phyloP scores from a whole-genome alignment of 2,113 vertebrate genomes.

The Gulo gulo region DNA sequence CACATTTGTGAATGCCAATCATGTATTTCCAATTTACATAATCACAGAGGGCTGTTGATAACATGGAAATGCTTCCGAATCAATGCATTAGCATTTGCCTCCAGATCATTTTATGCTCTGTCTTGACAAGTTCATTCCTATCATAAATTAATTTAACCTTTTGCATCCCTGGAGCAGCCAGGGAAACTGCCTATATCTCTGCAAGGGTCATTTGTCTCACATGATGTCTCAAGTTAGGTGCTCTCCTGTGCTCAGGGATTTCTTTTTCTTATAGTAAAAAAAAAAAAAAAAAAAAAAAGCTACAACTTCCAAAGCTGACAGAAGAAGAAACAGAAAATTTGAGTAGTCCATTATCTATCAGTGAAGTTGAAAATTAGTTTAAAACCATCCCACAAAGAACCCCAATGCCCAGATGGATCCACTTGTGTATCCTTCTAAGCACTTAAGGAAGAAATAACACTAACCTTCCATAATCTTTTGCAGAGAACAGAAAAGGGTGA shows the following conservation, averaged over 20 bases:
- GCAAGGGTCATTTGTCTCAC: slow-evolving; percentile 54
- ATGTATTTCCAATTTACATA: slow-evolving; percentile 80
- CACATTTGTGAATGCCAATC: slow-evolving; percentile 81
- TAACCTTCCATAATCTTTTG: not conserved
- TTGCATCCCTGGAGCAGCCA: slow-evolving; percentile 60
- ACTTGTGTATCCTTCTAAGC: not conserved
- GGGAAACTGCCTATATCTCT: slow-evolving; percentile 72
- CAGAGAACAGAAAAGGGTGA: not conserved
- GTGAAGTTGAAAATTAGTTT: not conserved
- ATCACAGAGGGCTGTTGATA: slow-evolving; percentile 56
- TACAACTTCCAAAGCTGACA: slow-evolving; percentile 20
- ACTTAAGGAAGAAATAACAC: not conserved
- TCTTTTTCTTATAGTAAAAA: not conserved
- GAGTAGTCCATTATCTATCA: not conserved
- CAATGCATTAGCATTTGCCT: slow-evolving; percentile 68
- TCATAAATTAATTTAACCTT: slow-evolving; percentile 77
- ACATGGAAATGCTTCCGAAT: slow-evolving; percentile 61
- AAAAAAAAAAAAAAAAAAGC: not conserved
- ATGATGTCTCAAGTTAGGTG: not conserved
- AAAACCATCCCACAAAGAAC: not conserved
- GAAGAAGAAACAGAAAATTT: slow-evolving; percentile 34
- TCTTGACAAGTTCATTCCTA: slow-evolving; percentile 67
- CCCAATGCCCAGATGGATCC: not conserved
- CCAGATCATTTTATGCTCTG: slow-evolving; percentile 62
- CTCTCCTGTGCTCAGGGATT: not conserved